Evolutionary conservation across 2,113 vertebrate species (phyloP).

Genomic region (Gasterosteus nipponicus): DNA sequence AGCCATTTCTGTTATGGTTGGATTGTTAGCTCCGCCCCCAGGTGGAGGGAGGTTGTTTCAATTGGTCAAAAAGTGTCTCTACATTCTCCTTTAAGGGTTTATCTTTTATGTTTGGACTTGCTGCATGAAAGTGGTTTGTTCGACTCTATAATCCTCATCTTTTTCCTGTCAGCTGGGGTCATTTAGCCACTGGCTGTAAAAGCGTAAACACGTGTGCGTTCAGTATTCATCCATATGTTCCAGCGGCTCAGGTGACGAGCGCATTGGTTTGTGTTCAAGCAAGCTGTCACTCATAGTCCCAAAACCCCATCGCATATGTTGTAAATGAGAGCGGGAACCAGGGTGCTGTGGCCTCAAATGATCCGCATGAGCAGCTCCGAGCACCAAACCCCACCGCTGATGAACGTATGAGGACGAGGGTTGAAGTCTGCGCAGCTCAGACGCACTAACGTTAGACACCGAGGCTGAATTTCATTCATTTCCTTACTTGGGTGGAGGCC

Average conservation of each 20-base stretch:
- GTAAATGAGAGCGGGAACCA: conserved; percentile 22
- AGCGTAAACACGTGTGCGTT: neutral
- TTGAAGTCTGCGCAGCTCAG: neutral
- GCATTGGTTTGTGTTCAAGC: conserved; percentile 14
- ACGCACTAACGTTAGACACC: neutral
- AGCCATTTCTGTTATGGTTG: no score
- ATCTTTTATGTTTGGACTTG: neutral
- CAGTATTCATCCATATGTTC: conserved; percentile 17
- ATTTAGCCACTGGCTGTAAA: neutral
- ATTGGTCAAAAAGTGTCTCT: no score
- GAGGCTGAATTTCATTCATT: no score
- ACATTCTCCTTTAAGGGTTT: neutral
- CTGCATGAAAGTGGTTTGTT: neutral
- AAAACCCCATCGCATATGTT: conserved; percentile 59
- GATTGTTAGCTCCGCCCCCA: no score
- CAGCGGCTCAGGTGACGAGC: conserved; percentile 17
- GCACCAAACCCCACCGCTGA: neutral
- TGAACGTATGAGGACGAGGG: neutral
- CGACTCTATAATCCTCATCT: neutral
- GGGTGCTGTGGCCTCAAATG: neutral
- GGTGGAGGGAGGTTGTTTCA: no score
- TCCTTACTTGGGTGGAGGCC: no score
- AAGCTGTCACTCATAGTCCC: conserved; percentile 39
- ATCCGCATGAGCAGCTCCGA: neutral
- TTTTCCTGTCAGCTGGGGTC: neutral